These are phyloP conservation scores for Drosophila melanica DNA, from an alignment of 1,140 invertebrate genomes.

Conservation along the genomic window DNA sequence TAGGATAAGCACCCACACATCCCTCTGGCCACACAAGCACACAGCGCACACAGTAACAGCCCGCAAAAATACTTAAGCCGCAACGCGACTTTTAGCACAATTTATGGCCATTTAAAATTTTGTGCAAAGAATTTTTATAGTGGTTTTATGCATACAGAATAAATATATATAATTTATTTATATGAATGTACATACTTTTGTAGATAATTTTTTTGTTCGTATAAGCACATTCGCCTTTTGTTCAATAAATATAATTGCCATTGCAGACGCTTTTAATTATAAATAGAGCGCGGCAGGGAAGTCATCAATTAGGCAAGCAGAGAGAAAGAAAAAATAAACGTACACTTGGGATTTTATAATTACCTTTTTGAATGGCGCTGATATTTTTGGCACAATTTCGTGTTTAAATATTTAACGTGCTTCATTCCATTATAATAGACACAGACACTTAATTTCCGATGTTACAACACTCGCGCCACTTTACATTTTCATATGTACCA, in stretches of 20 bases:
- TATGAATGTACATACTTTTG: slow-evolving; percentile 9
- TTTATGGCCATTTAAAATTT: slow-evolving; percentile 63
- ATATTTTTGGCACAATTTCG: slow-evolving; percentile 69
- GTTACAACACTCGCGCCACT: slow-evolving; percentile 60
- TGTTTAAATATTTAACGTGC: slow-evolving; percentile 62
- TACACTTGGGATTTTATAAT: slow-evolving; percentile 63
- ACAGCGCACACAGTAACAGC: slow-evolving; percentile 4
- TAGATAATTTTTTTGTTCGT: slow-evolving; percentile 7
- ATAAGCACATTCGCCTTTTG: slow-evolving; percentile 54
- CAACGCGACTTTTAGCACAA: slow-evolving; percentile 48
- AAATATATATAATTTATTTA: slow-evolving; percentile 12
- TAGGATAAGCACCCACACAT: slow-evolving; percentile 49
- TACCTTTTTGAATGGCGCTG: slow-evolving; percentile 45
- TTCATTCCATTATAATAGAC: slow-evolving; percentile 57
- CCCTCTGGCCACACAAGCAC: background rate
- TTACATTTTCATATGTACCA: slow-evolving; percentile 49
- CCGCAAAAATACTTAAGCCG: slow-evolving; percentile 44
- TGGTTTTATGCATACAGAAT: slow-evolving; percentile 39
- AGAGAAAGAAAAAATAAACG: slow-evolving; percentile 23
- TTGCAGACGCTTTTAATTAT: slow-evolving; percentile 70
- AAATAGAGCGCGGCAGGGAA: slow-evolving; percentile 67
- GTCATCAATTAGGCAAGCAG: slow-evolving; percentile 70
- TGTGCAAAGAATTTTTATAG: slow-evolving; percentile 65
- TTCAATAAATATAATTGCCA: slow-evolving; percentile 73
- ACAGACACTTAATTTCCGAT: slow-evolving; percentile 44